Evolutionary conservation across 2,888 invertebrate genomes (phyloP).

Genomic region (Lampropteryx suffumata): DNA sequence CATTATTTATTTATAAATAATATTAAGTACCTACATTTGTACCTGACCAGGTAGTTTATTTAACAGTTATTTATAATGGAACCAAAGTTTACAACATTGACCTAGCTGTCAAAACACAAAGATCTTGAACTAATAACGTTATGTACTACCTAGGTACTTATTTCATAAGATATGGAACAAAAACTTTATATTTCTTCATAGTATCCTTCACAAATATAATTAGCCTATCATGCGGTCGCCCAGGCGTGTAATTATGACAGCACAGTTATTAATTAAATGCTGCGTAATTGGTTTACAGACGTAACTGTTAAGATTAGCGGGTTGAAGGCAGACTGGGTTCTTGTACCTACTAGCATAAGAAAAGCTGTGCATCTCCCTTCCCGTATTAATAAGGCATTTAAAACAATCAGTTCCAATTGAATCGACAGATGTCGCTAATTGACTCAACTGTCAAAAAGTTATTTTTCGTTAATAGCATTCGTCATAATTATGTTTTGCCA

Average conservation of each 20-base stretch:
- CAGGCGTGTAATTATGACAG: conserved; percentile 22
- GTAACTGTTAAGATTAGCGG: conserved; percentile 5
- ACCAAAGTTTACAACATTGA: conserved; percentile 3
- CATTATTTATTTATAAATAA: no score
- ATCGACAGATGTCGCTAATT: no score
- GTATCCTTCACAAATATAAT: conserved; percentile 26
- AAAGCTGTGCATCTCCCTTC: not conserved
- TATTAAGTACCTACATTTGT: no score
- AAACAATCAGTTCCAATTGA: no score
- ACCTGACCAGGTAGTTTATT: no score
- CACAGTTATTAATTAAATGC: conserved; percentile 20
- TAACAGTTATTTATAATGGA: not conserved
- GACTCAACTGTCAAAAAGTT: no score
- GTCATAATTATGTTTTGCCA: no score
- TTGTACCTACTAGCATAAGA: not conserved
- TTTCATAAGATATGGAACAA: conserved; percentile 21
- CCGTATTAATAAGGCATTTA: no score
- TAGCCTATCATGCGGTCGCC: conserved; percentile 21
- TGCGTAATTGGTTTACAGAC: conserved; percentile 15
- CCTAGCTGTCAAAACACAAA: conserved; percentile 6
- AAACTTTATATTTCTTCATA: conserved; percentile 16
- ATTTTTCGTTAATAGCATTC: no score
- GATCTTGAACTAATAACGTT: conserved; percentile 17
- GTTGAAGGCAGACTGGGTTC: conserved; percentile 11
- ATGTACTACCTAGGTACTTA: not conserved